phyloP scores from a whole-genome alignment of 1,140 invertebrate genomes.

The Physella acuta region DNA sequence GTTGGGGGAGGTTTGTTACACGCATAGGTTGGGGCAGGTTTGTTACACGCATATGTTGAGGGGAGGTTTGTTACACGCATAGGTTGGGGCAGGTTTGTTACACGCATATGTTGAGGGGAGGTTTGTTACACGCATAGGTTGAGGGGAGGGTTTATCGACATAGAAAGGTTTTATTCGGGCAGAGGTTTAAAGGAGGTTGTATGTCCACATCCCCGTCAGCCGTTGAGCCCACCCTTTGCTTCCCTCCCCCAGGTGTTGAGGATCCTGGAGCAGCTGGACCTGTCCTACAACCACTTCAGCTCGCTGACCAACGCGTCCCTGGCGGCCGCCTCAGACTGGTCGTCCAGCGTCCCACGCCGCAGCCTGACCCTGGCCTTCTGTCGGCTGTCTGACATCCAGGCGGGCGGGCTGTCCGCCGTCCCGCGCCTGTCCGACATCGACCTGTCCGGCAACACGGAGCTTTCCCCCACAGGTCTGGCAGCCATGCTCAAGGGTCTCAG shows the following conservation, averaged over 20 bases:
- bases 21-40: too few relatives aligned
- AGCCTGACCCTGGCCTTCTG: conserved; percentile 43
- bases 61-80: too few relatives aligned
- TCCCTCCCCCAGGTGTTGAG: conserved; percentile 36
- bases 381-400: conserved; percentile 38
- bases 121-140: too few relatives aligned
- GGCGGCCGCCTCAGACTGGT: conserved; percentile 38
- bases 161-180: too few relatives aligned
- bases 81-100: too few relatives aligned
- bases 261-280: conserved; percentile 36
- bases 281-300: conserved; percentile 41
- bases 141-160: too few relatives aligned
- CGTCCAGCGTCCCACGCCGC: conserved; percentile 24
- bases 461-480: conserved; percentile 32
- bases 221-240: too few relatives aligned
- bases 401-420: conserved; percentile 30
- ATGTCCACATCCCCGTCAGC: too few relatives aligned
- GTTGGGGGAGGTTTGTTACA: too few relatives aligned
- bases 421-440: conserved; percentile 35
- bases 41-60: too few relatives aligned
- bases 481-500: conserved; percentile 34
- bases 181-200: too few relatives aligned
- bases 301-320: conserved; percentile 37
- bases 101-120: too few relatives aligned
- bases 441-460: conserved; percentile 37